Conservation (phyloP, 2,797 vertebrate genomes). For the Champsocephalus gunnari region DNA sequence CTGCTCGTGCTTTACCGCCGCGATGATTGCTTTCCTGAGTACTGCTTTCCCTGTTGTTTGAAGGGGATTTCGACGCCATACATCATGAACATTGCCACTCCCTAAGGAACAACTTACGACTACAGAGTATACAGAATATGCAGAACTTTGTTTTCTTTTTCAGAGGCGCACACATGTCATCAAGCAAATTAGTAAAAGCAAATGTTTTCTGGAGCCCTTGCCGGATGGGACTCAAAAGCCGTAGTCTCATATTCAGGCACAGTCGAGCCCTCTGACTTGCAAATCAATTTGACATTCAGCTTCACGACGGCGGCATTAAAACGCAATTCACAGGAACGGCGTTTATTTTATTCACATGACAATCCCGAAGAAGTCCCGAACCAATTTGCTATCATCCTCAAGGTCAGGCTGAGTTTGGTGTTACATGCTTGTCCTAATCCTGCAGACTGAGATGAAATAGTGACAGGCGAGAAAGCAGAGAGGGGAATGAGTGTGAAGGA, state of each 20-base stretch:
- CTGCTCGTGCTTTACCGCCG: constrained; percentile 41
- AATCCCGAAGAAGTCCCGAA: constrained; percentile 43
- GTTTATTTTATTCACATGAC: constrained; percentile 45
- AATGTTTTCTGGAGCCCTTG: constrained; percentile 52
- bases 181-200: constrained; percentile 34
- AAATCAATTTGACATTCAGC: constrained; percentile 58
- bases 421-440: constrained; percentile 49
- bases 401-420: constrained; percentile 57
- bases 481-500: constrained; percentile 38
- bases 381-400: constrained; percentile 51
- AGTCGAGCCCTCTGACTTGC: constrained; percentile 44
- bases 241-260: constrained; percentile 42
- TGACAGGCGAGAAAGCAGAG: constrained; percentile 14
- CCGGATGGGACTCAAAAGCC: constrained; percentile 31
- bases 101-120: constrained; percentile 7
- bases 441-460: constrained; percentile 45
- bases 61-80: constrained; percentile 15
- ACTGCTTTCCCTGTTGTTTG: constrained; percentile 33
- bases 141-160: background rate
- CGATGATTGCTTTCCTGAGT: constrained; percentile 60
- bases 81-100: constrained; percentile 5
- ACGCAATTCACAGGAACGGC: constrained; percentile 52
- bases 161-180: background rate
- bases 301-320: constrained; percentile 60
- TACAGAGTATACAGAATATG: background rate